These are phyloP conservation scores for Wasmannia auropunctata DNA, from an alignment of 1,140 invertebrate species.

Conservation along the genomic window DNA sequence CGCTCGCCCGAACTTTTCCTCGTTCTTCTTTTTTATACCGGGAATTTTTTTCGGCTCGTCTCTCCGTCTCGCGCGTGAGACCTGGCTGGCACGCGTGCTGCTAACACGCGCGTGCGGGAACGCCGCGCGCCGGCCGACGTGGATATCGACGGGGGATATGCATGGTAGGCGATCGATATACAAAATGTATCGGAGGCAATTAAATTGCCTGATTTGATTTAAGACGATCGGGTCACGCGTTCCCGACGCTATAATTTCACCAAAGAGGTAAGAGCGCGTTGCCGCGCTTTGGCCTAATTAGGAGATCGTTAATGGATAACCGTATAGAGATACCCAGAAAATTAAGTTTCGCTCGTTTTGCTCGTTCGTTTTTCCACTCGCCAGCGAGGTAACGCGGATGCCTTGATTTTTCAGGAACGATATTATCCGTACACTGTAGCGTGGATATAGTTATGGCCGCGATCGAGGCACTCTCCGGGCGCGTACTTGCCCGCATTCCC, in stretches of 20 bases:
- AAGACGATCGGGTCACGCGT: conserved; percentile 20
- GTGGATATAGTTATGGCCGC: background rate
- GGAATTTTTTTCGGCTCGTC: conserved; percentile 8
- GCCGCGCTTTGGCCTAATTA: conserved; percentile 31
- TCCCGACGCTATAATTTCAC: conserved; percentile 40
- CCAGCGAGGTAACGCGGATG: background rate
- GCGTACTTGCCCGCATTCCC: conserved; percentile 64
- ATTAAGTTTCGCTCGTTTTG: background rate
- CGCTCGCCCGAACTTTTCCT: background rate
- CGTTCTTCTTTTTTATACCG: background rate
- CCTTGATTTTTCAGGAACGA: background rate
- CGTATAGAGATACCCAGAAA: background rate
- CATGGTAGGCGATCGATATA: conserved; percentile 43
- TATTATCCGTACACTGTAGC: background rate
- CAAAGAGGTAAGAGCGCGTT: background rate
- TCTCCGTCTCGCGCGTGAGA: background rate
- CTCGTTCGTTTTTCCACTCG: background rate
- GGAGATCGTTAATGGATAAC: conserved; percentile 17
- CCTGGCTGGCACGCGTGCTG: conserved; percentile 22
- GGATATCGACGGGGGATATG: background rate
- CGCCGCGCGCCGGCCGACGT: background rate
- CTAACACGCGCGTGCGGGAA: background rate
- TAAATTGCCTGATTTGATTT: conserved; percentile 62
- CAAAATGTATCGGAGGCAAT: conserved; percentile 66
- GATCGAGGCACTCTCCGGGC: conserved; percentile 52